Percentiles rank a stretch among this genome's conserved stretches.
Conservation (phyloP, 2,888 invertebrate genomes). For the Habrosyne pyritoides region DNA sequence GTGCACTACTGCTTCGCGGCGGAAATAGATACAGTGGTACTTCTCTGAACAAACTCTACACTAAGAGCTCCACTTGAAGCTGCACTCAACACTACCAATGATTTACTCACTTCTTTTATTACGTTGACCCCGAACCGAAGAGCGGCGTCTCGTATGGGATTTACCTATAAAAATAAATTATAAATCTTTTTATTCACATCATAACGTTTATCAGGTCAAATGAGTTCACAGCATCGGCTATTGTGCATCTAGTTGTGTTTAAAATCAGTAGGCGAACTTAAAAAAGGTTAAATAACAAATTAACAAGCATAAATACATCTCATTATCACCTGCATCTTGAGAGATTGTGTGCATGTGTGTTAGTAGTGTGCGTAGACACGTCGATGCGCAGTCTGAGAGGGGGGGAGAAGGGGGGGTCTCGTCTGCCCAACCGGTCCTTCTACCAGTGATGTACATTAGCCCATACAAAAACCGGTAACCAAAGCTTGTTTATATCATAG, state of each 20-base stretch:
- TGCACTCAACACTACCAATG: neutral
- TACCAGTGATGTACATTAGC: slow-evolving; percentile 61
- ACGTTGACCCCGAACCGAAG: slow-evolving; percentile 81
- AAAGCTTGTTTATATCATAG: slow-evolving; percentile 21
- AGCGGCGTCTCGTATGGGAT: slow-evolving; percentile 84
- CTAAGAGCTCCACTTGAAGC: too few relatives aligned
- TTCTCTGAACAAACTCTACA: too few relatives aligned
- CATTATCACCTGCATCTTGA: slow-evolving; percentile 29
- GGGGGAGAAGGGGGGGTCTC: slow-evolving; percentile 40
- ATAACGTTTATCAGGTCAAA: slow-evolving; percentile 2
- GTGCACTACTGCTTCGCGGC: too few relatives aligned
- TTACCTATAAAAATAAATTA: slow-evolving; percentile 68
- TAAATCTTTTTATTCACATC: neutral
- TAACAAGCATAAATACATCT: slow-evolving; percentile 16
- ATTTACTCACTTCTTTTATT: slow-evolving; percentile 78
- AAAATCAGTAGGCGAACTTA: slow-evolving; percentile 3
- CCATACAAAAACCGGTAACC: slow-evolving; percentile 66
- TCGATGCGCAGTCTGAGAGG: slow-evolving; percentile 23
- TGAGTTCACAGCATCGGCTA: slow-evolving; percentile 1
- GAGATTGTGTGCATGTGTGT: slow-evolving; percentile 13
- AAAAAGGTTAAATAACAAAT: slow-evolving; percentile 2
- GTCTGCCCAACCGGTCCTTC: slow-evolving; percentile 65
- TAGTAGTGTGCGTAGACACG: slow-evolving; percentile 13
- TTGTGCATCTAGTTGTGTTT: neutral
- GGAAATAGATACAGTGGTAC: too few relatives aligned